These are phyloP conservation scores for Cacoxenus indagator DNA, from an alignment of 2,888 invertebrate genomes.

Conservation along the genomic window DNA sequence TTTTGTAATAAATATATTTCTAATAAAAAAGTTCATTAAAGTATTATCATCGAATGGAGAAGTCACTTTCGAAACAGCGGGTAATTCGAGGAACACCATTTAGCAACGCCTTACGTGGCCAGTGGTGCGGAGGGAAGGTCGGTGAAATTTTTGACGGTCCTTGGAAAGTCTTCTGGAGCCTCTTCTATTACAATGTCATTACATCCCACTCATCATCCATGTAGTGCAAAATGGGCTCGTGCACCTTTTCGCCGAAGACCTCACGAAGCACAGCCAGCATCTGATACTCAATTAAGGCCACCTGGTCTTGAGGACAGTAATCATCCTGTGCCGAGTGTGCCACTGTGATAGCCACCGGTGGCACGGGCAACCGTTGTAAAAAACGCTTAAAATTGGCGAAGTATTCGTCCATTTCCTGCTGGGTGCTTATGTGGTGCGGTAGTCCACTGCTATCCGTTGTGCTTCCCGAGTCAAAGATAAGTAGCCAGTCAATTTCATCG, in stretches of 20 bases:
- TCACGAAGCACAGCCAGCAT: slow-evolving; percentile 75
- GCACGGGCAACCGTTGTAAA: slow-evolving; percentile 73
- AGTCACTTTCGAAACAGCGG: slow-evolving; percentile 30
- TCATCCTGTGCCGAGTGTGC: slow-evolving; percentile 90
- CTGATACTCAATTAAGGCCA: slow-evolving; percentile 81
- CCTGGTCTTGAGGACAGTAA: slow-evolving; percentile 88
- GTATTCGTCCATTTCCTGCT: slow-evolving; percentile 77
- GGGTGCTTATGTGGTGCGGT: slow-evolving; percentile 85
- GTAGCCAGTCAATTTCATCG: slow-evolving; percentile 81
- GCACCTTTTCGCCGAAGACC: slow-evolving; percentile 63
- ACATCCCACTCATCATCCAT: slow-evolving; percentile 69
- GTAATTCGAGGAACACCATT: background rate
- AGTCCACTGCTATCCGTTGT: slow-evolving; percentile 87
- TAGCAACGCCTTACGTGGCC: too few species aligned
- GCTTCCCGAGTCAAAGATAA: slow-evolving; percentile 88
- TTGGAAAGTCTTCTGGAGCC: too few species aligned
- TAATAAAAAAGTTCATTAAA: slow-evolving; percentile 38
- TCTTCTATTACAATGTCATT: slow-evolving; percentile 60
- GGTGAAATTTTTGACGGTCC: too few species aligned
- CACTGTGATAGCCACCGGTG: slow-evolving; percentile 81
- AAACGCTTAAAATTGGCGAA: slow-evolving; percentile 75
- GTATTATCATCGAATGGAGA: slow-evolving; percentile 34
- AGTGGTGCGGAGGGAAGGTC: too few species aligned
- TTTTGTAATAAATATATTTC: slow-evolving; percentile 55
- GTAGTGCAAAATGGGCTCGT: slow-evolving; percentile 67